Base-by-base conservation (phyloP, 2,888 invertebrate genomes). In the Embidobia sp. region DNA sequence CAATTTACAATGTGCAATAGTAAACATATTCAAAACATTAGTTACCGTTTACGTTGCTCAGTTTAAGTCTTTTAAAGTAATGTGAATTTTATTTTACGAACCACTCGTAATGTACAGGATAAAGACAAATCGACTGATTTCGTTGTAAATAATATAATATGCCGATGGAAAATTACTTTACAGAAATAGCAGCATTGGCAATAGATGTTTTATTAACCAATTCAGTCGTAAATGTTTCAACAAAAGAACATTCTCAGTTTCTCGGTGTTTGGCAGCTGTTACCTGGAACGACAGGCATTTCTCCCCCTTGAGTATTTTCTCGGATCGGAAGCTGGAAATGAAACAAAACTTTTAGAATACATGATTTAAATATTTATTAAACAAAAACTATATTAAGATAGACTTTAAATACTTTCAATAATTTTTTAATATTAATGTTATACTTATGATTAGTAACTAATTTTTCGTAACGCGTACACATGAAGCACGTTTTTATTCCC, bases 221-320 rank as follows among this genome's bases (percentile, higher is more conserved):
- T 51, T 46, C 40, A 72, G 59, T 77, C 59, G 27, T 42, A 3
- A 72, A 67, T 19, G 35, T 55, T 27, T 53, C 15, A 33, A 40
- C 35, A 48, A 19, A 48, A 10, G 19, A 49, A 19, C 35, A 27
- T 26, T 64, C 42, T 88, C 83, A 91, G 85, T 90, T 91, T 85
- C 91, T 90, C 76, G 90, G 90, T 66, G 90, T 85, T 81, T 90
- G 85, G 74, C 86, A 88, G 84, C 91, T 91, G 75, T 91, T 91
- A 78, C 92, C 92, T 66, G 91, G 91, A 49, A 91, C 91, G 26
- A 92, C 91, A 13, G 91, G 90, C 89, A 92, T 91, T 83, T 92
- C 92, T 48, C 91, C 91, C 46, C 91, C 90, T 85, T 92, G 92
- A 33, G 91, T 90, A 70, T 90, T 90, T 79, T 92, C 92, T 69